These are phyloP conservation scores for Lithophane ornitopus DNA, from an alignment of 2,888 invertebrate species.

Conservation along the genomic window DNA sequence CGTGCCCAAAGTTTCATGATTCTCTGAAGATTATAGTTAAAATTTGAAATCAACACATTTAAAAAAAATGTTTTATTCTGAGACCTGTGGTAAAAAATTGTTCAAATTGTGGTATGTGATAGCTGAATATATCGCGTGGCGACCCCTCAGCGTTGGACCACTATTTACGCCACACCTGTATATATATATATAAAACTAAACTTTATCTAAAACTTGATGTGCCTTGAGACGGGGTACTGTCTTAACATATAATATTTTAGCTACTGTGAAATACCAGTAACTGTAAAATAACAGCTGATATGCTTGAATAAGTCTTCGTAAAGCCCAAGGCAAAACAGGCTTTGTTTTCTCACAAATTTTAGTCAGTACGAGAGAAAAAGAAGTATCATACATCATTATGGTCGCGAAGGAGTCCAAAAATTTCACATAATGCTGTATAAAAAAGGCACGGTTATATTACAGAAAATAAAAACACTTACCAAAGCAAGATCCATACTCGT, in stretches of 20 bases:
- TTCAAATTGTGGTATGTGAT: too few relatives aligned
- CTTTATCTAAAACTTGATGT: not conserved
- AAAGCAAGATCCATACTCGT: constrained; percentile 90
- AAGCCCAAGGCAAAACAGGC: not conserved
- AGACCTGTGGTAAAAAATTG: too few relatives aligned
- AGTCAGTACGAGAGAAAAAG: not conserved
- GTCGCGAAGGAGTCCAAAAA: not conserved
- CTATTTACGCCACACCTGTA: too few relatives aligned
- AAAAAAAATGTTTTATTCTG: too few relatives aligned
- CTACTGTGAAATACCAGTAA: not conserved
- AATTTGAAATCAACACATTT: too few relatives aligned
- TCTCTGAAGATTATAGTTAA: too few relatives aligned
- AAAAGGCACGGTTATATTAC: not conserved
- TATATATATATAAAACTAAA: too few relatives aligned
- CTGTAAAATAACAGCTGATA: not conserved
- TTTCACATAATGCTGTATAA: not conserved
- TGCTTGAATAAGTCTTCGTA: not conserved
- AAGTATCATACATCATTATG: not conserved
- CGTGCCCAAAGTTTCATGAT: too few relatives aligned
- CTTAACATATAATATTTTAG: not conserved
- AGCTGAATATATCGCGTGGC: too few relatives aligned
- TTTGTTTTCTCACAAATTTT: not conserved
- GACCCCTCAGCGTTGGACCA: too few relatives aligned
- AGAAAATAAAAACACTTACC: constrained; percentile 81
- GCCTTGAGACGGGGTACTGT: not conserved